Evolutionary conservation across 2,888 invertebrate species (phyloP).

Genomic region (Matsumyia berberina): DNA sequence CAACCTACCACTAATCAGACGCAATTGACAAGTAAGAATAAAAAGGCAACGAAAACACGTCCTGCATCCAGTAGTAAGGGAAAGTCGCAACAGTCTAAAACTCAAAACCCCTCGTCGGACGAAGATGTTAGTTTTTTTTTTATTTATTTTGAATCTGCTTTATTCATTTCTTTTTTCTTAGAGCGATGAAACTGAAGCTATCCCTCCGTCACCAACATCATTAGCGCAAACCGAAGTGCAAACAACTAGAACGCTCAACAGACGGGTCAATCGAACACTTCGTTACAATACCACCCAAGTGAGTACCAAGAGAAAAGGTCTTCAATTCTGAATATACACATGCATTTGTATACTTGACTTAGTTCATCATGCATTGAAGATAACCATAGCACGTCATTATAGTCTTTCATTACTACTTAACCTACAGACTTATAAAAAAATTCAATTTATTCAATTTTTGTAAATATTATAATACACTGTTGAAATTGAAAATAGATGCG

Average conservation of each 20-base stretch:
- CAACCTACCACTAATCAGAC: neutral
- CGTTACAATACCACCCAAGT: conserved; percentile 77
- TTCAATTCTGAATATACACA: conserved; percentile 77
- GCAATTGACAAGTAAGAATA: conserved; percentile 35
- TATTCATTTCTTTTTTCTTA: conserved; percentile 44
- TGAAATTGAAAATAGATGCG: conserved; percentile 37
- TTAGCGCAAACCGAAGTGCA: conserved; percentile 37
- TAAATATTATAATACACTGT: conserved; percentile 35
- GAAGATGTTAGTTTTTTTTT: conserved; percentile 39
- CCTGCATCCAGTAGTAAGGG: conserved; percentile 23
- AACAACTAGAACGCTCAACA: neutral
- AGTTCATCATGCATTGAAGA: neutral
- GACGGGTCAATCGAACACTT: conserved; percentile 61
- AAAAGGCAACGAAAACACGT: conserved; percentile 6
- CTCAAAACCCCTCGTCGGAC: neutral
- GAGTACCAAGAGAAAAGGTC: conserved; percentile 78
- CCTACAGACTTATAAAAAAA: neutral
- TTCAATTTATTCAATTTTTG: conserved; percentile 17
- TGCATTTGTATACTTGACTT: neutral
- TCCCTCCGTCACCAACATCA: conserved; percentile 80
- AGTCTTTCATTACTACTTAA: neutral
- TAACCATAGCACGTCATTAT: neutral
- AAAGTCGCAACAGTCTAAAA: conserved; percentile 8
- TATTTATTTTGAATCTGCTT: neutral
- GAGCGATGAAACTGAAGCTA: conserved; percentile 80